Evolutionary conservation across 1,140 invertebrate genomes (phyloP).

Genomic region (Drosophila micromelanica): DNA sequence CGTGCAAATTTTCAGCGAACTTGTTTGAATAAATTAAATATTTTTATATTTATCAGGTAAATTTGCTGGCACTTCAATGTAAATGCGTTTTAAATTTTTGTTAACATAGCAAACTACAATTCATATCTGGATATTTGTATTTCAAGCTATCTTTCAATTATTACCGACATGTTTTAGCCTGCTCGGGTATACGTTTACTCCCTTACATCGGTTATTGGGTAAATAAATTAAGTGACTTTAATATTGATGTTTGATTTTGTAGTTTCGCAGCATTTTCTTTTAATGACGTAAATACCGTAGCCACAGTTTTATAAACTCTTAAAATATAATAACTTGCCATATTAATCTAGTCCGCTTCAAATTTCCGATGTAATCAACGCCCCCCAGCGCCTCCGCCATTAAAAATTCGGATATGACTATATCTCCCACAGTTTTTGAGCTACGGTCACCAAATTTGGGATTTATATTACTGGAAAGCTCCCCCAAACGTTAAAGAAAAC

Average conservation of each 20-base stretch:
- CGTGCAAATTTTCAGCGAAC: slow-evolving; percentile 10
- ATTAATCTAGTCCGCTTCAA: no score
- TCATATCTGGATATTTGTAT: slow-evolving; percentile 26
- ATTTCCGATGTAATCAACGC: no score
- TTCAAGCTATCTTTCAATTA: slow-evolving; percentile 38
- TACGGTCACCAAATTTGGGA: no score
- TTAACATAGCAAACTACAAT: slow-evolving; percentile 11
- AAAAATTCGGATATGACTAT: no score
- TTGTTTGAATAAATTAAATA: not conserved
- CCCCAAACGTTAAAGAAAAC: no score
- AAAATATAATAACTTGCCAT: no score
- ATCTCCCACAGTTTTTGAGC: no score
- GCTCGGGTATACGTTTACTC: not conserved
- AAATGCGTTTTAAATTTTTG: slow-evolving; percentile 16
- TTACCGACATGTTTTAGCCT: slow-evolving; percentile 16
- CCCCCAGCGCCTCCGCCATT: no score
- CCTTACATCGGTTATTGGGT: slow-evolving; percentile 5
- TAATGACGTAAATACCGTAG: slow-evolving; percentile 28
- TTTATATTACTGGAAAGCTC: no score
- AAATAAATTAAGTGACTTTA: slow-evolving; percentile 17
- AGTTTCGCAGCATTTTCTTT: slow-evolving; percentile 10
- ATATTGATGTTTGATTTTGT: not conserved
- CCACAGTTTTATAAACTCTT: no score
- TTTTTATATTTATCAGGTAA: not conserved
- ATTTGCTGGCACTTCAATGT: not conserved